phyloP scores from a whole-genome alignment of 2,888 invertebrate genomes.

The Polymixis flavicincta region DNA sequence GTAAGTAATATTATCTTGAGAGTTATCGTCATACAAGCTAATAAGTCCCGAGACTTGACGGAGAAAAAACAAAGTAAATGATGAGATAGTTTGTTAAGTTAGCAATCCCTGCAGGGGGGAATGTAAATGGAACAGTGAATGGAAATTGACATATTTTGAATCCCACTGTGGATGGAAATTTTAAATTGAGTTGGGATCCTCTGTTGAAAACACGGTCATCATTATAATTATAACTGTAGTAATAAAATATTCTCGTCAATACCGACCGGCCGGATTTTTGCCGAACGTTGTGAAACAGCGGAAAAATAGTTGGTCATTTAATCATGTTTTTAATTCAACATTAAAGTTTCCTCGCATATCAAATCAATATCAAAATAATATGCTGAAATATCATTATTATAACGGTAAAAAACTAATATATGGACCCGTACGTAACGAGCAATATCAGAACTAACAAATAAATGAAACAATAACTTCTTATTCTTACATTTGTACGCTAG shows the following conservation, averaged over 20 bases:
- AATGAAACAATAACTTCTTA: constrained; percentile 80
- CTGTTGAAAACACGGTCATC: constrained; percentile 46
- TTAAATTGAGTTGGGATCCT: constrained; percentile 64
- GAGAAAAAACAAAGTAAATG: constrained; percentile 40
- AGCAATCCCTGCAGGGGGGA: constrained; percentile 31
- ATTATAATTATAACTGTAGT: constrained; percentile 54
- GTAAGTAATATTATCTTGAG: constrained; percentile 8
- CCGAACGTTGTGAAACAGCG: constrained; percentile 12
- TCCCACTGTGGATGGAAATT: constrained; percentile 61
- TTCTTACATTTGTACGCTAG: constrained; percentile 80
- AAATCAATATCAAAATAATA: neutral
- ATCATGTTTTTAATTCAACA: constrained; percentile 8
- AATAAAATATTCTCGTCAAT: constrained; percentile 48
- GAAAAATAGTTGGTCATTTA: constrained; percentile 12
- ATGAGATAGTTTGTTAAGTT: constrained; percentile 57
- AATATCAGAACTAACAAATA: constrained; percentile 52
- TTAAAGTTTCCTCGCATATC: neutral
- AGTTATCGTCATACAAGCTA: constrained; percentile 36
- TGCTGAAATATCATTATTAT: neutral
- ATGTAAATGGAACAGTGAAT: constrained; percentile 55
- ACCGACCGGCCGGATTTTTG: constrained; percentile 13
- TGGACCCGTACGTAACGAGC: neutral
- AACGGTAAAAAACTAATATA: constrained; percentile 1
- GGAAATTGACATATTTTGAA: constrained; percentile 63
- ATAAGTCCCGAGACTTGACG: constrained; percentile 21